These are phyloP conservation scores for Acipenser ruthenus DNA, from an alignment of 2,797 vertebrate species.

Conservation along the genomic window DNA sequence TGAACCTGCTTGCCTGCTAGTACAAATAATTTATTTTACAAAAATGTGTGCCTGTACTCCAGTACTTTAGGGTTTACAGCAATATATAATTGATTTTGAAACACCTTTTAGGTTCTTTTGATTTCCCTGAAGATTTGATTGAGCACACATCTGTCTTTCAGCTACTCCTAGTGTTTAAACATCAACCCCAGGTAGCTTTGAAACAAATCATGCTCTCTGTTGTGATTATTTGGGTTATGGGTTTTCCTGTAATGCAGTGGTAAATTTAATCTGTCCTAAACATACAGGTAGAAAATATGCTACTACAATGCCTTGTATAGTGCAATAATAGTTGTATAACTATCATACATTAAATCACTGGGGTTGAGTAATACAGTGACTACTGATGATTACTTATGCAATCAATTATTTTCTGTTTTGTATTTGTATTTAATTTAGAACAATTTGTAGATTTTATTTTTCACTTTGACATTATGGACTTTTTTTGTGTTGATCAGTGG, in stretches of 20 bases:
- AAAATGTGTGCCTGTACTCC: conserved; percentile 19
- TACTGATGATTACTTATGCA: too few relatives aligned
- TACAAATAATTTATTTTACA: conserved; percentile 32
- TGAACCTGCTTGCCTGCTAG: conserved; percentile 30
- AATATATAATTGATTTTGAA: conserved; percentile 36
- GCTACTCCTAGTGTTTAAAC: background rate
- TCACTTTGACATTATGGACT: too few relatives aligned
- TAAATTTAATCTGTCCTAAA: too few relatives aligned
- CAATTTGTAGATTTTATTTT: too few relatives aligned
- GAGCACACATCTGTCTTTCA: conserved; percentile 9
- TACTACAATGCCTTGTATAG: too few relatives aligned
- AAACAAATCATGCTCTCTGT: too few relatives aligned
- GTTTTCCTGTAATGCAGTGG: too few relatives aligned
- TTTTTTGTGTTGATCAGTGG: too few relatives aligned
- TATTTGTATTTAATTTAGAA: too few relatives aligned
- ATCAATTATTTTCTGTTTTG: too few relatives aligned
- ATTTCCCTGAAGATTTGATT: conserved; percentile 31
- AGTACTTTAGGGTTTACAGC: conserved; percentile 33
- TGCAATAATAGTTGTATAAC: background rate
- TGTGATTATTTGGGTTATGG: too few relatives aligned
- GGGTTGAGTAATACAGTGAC: conserved; percentile 4
- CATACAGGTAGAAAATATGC: too few relatives aligned
- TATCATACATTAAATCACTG: conserved; percentile 3
- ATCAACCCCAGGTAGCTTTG: background rate
- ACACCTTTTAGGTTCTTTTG: conserved; percentile 38